A percentile compares a stretch with the other conserved stretches of the same genome.
Evolutionary conservation across 2,113 vertebrate genomes (phyloP).

Genomic region (Ptilorrhoa leucosticta): DNA sequence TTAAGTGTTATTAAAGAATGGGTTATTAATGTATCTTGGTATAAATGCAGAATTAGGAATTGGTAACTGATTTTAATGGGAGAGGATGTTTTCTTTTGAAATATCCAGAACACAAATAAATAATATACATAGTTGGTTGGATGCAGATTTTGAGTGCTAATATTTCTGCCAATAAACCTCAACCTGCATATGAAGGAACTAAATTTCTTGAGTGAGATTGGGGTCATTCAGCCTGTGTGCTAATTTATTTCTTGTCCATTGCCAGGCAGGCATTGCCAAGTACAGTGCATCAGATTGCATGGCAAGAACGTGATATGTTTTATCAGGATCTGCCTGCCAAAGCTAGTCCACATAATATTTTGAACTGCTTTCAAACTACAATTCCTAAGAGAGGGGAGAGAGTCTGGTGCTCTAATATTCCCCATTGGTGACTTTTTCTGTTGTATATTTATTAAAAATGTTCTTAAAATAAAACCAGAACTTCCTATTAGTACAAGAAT

Average conservation of each 20-base stretch:
- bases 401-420: not conserved
- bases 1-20: not conserved
- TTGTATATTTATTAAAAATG: not conserved
- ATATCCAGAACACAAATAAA: not conserved
- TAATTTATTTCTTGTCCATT: conserved; percentile 40
- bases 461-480: not conserved
- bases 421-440: not conserved
- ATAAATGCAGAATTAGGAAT: not conserved
- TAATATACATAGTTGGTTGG: not conserved
- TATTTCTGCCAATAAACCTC: not conserved
- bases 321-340: conserved; percentile 6
- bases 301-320: not conserved
- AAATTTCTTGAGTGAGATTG: not conserved
- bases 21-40: not conserved
- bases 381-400: not conserved
- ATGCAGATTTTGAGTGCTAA: not conserved
- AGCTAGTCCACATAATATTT: not conserved
- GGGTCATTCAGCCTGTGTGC: not conserved
- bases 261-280: not conserved
- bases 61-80: not conserved
- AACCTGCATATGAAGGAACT: not conserved
- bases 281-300: not conserved
- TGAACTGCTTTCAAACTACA: not conserved
- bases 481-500: not conserved
- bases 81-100: not conserved